phyloP scores from a whole-genome alignment of 2,797 vertebrate species.

The Myotis planiceps region DNA sequence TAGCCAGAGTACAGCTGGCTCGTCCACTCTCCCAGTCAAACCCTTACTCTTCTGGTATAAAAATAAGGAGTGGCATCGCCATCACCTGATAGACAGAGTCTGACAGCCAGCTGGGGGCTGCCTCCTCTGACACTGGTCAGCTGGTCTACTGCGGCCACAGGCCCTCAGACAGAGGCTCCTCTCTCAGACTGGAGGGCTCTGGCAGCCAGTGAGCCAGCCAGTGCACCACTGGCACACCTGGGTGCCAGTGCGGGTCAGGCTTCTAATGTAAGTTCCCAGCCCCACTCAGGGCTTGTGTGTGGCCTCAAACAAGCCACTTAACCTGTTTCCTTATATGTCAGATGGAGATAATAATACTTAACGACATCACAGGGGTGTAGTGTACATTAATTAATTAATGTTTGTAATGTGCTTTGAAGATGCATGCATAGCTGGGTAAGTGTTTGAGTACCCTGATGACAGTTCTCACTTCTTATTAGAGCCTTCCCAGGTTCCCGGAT shows the following conservation, averaged over 20 bases:
- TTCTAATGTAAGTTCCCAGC: conserved; percentile 55
- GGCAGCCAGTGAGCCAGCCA: background rate
- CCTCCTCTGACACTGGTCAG: background rate
- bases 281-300: conserved; percentile 44
- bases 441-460: conserved; percentile 68
- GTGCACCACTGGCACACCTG: background rate
- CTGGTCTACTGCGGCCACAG: background rate
- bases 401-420: conserved; percentile 74
- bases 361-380: conserved; percentile 69
- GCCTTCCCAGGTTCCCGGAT: conserved; percentile 64
- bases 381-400: conserved; percentile 77
- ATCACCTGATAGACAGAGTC: background rate
- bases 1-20: background rate
- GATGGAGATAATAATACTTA: conserved; percentile 77
- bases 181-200: background rate
- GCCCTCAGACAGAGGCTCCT: too few species aligned
- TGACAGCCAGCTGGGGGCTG: background rate
- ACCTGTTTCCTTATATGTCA: conserved; percentile 74
- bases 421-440: conserved; percentile 48
- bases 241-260: conserved; percentile 3
- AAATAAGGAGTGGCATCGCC: background rate
- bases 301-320: conserved; percentile 75
- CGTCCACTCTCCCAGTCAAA: background rate
- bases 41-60: background rate
- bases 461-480: conserved; percentile 65